Base-by-base conservation (phyloP, 2,888 invertebrate species). In the Sepioteuthis lessoniana region DNA sequence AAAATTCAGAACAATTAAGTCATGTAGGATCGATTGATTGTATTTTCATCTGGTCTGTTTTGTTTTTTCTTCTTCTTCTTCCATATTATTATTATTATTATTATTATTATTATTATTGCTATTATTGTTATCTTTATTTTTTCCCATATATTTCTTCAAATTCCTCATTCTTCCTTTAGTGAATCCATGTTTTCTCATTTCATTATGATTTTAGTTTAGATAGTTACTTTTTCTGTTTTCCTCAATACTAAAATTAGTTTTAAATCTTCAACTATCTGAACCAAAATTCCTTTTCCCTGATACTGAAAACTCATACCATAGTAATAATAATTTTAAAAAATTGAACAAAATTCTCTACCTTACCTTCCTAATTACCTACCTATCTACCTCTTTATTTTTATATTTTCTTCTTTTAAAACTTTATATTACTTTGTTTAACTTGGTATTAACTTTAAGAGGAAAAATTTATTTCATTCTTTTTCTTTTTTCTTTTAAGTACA, bases 1-100 rank as follows among this genome's bases (percentile, higher is more conserved):
- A 76, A 76, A 76, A 76, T 76, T 76, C 76, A 76, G 76, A 76
- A 76, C 76, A 76, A 76, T 76, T 76, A 76, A 76, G 76, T 76
- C 76, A 76, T n/a, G 13, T 76, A n/a, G 76, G 35, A 76, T 76
- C 35, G n/a, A n/a, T 76, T 76, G 76, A 76, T 76, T 76, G 76
- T 76, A 76, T 76, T 76, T 76, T 76, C 76, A 76, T 76, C 76
- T 76, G 76, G 76, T 76, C 76, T 76, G 76, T 76, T 76, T 76
- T 76, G n/a, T 76, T 76, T 76, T 76, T 76, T 76, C 76, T 76
- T 76, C 76, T 76, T 76, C 76, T 35, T n/a, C 35, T 13, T 16
- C 21, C 16, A 28, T 60, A 60, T 60, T 60, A 60, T 60, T 60
- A 60, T 60, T 60, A 60, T 60, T 60, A 60, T 60, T 60, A 60